Evolutionary conservation across 2,113 vertebrate species (phyloP).

Genomic region (Leucosticte australis): DNA sequence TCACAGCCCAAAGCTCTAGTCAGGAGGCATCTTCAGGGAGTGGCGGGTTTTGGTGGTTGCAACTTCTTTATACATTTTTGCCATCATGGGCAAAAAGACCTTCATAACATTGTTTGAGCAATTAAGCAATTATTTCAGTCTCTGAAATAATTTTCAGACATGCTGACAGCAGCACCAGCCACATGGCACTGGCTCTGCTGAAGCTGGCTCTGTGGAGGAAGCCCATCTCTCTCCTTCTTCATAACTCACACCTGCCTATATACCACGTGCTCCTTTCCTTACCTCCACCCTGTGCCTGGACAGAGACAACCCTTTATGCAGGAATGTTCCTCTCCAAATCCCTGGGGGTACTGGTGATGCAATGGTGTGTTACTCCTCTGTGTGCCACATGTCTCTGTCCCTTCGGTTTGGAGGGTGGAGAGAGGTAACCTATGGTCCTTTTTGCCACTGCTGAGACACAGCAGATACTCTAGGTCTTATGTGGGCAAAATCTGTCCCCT

Average conservation of each 20-base stretch:
- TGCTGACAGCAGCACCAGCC: not conserved
- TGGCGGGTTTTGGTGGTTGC: not conserved
- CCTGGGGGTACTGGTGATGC: too few species aligned
- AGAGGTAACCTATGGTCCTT: not conserved
- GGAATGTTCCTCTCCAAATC: not conserved
- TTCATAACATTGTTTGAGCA: not conserved
- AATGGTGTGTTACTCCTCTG: not conserved
- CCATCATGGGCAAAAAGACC: not conserved
- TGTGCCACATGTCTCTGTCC: not conserved
- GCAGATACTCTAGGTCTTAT: not conserved
- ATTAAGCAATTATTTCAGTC: not conserved
- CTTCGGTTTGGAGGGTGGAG: accelerated
- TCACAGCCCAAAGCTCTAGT: not conserved
- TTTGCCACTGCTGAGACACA: not conserved
- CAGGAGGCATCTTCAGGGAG: not conserved
- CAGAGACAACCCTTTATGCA: not conserved
- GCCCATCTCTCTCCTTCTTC: not conserved
- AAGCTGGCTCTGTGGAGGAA: not conserved
- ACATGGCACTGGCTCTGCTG: not conserved
- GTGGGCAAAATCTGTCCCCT: not conserved
- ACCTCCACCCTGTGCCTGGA: not conserved
- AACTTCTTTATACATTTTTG: not conserved
- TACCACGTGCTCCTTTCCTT: not conserved
- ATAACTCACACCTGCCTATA: not conserved
- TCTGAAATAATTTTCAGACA: not conserved